phyloP scores from a whole-genome alignment of 2,888 invertebrate species.

The Chorisops tibialis region DNA sequence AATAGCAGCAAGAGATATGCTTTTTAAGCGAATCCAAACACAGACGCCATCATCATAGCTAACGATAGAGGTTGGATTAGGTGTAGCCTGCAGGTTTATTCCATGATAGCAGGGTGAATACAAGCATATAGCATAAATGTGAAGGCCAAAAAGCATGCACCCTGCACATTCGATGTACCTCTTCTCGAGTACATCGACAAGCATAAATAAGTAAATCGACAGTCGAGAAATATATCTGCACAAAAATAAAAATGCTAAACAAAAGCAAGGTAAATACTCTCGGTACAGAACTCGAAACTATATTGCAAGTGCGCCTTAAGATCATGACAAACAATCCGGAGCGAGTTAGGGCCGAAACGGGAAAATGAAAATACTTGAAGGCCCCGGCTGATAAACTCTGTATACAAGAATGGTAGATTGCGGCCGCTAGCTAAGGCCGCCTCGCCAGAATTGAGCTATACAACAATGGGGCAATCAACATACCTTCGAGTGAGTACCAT shows the following conservation, averaged over 20 bases:
- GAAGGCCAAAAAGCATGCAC: too few relatives aligned
- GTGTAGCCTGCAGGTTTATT: too few relatives aligned
- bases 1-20: too few relatives aligned
- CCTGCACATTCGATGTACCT: too few relatives aligned
- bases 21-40: too few relatives aligned
- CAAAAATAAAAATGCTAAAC: constrained; percentile 1
- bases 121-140: too few relatives aligned
- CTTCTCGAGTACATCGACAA: background rate
- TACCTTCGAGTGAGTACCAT: constrained; percentile 15
- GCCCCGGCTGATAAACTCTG: background rate
- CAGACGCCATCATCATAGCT: too few relatives aligned
- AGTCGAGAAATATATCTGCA: constrained; percentile 2
- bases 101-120: too few relatives aligned
- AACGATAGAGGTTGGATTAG: too few relatives aligned
- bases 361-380: constrained; percentile 11
- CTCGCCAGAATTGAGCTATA: constrained; percentile 9
- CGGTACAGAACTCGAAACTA: constrained; percentile 7
- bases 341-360: constrained; percentile 4
- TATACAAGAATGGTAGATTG: background rate
- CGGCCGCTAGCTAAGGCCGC: background rate
- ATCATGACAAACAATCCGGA: constrained; percentile 19
- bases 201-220: constrained; percentile 1
- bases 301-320: constrained; percentile 16
- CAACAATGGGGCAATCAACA: constrained; percentile 28
- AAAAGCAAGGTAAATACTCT: constrained; percentile 8